Evolutionary conservation across 2,888 invertebrate genomes (phyloP), one percentile per base, ranked within the genome.

Genomic region (Helobdella robusta): DNA sequence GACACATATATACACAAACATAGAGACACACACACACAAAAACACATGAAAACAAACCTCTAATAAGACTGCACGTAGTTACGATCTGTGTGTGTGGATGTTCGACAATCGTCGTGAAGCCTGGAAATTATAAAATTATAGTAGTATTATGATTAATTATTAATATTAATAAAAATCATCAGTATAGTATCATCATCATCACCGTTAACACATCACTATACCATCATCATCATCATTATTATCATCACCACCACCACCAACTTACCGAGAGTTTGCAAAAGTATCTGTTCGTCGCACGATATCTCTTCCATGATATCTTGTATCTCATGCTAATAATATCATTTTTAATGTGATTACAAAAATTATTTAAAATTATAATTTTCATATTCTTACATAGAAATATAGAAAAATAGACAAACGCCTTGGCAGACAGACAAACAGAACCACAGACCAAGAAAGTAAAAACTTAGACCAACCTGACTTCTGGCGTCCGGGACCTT

Each of bases 61-160:
- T 87, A 70, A 94, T 91, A 80, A 94, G 85, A 82, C 92, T 89
- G 83, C 94, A 95, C 78, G 93, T 91, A 78, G 89, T 87, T 66
- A 98, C 91, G 72, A 98, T 93, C 82, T 91, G 89, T 40, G 93
- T 91, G 81, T 97, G 95, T 1, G 98, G 97, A 83, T 97, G 94
- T 82, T 95, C 94, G 76, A 98, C 93, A 72, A 90, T 91, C 68
- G 97, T 89, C 83, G 95, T 94, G 83, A 98, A 98, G 70, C 95
- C 83, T 82, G 72, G 11, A 77, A 56, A 56, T 56, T 28, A 56
- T 25, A 30, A 56, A 56, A 56, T 11, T 30, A 32, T 30, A 40
- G 35, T 18, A 23, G n/a, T 20, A 52, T 36, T n/a, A 23, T 15
- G 30, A 2, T 20, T 20, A 59, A 54, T 2, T 54, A n/a, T 40